These are phyloP conservation scores for Turnix velox DNA, from an alignment of 2,113 vertebrate species.

Conservation along the genomic window DNA sequence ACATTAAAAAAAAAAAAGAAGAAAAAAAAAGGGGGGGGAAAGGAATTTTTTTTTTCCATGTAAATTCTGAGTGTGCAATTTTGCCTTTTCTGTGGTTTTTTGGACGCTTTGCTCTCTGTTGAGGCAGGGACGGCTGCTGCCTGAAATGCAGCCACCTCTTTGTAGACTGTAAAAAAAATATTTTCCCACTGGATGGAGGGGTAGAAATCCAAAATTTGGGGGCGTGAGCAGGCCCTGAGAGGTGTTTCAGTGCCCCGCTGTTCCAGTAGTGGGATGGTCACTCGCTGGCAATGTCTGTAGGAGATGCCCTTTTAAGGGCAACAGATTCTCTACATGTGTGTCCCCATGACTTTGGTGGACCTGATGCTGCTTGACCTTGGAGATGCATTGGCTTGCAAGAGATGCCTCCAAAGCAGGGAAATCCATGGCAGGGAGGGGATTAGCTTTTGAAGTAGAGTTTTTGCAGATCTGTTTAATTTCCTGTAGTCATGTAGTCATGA, in stretches of 20 bases:
- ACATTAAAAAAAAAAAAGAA: not conserved
- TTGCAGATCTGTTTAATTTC: constrained; percentile 37
- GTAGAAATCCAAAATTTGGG: constrained; percentile 36
- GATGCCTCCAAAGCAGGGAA: not conserved
- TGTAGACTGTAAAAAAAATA: constrained; percentile 64
- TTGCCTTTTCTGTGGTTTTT: constrained; percentile 72
- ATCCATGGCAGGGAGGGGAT: constrained; percentile 5
- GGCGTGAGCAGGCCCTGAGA: not conserved
- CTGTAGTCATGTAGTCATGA: not conserved
- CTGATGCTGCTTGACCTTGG: not conserved
- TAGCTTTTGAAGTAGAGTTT: constrained; percentile 6
- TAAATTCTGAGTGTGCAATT: constrained; percentile 69
- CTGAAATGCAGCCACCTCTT: constrained; percentile 28
- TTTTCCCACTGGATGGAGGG: constrained; percentile 64
- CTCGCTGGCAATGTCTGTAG: not conserved
- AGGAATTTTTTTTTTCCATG: constrained; percentile 57
- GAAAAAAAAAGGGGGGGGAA: not conserved
- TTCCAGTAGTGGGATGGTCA: not conserved
- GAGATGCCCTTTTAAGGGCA: not conserved
- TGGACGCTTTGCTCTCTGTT: constrained; percentile 58
- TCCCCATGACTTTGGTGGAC: not conserved
- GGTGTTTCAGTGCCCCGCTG: not conserved
- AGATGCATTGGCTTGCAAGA: not conserved
- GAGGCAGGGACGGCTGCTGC: constrained; percentile 36
- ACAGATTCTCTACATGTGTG: not conserved